A percentile compares a stretch with the other conserved stretches of the same genome.
Conservation (phyloP, 2,797 vertebrate species). For the Girardinus metallicus region DNA sequence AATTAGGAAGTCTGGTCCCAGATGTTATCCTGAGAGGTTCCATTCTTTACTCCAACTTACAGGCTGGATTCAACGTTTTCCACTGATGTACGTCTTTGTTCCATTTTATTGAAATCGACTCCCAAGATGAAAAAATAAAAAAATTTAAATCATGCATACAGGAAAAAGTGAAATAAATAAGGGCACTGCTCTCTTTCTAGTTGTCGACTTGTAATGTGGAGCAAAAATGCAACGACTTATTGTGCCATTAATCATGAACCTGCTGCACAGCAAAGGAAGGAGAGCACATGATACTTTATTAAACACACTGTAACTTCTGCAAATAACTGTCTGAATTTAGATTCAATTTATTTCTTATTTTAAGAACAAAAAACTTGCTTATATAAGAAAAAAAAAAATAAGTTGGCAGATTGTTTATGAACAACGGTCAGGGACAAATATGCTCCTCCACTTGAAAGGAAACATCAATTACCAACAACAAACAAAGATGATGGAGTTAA, state of each 20-base stretch:
- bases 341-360: background rate
- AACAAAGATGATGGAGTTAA: slow-evolving; percentile 2
- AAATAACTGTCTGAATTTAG: background rate
- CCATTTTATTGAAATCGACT: slow-evolving; percentile 54
- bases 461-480: background rate
- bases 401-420: slow-evolving; percentile 1
- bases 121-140: slow-evolving; percentile 5
- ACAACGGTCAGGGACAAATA: slow-evolving; percentile 2
- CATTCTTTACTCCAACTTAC: slow-evolving; percentile 26
- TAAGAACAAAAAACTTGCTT: background rate
- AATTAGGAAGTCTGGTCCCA: slow-evolving; percentile 48
- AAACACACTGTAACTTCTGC: background rate
- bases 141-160: slow-evolving; percentile 32
- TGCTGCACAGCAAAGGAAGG: slow-evolving; percentile 3
- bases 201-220: slow-evolving; percentile 31
- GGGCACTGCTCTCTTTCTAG: slow-evolving; percentile 38
- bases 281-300: slow-evolving; percentile 18
- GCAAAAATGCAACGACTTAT: slow-evolving; percentile 33
- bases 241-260: slow-evolving; percentile 42
- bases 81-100: slow-evolving; percentile 45
- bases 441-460: background rate
- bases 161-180: slow-evolving; percentile 42
- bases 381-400: slow-evolving; percentile 20
- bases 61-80: slow-evolving; percentile 17
- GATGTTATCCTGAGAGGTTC: slow-evolving; percentile 24